Conservation (phyloP, 2,113 vertebrate species). For the Grallaria varia region DNA sequence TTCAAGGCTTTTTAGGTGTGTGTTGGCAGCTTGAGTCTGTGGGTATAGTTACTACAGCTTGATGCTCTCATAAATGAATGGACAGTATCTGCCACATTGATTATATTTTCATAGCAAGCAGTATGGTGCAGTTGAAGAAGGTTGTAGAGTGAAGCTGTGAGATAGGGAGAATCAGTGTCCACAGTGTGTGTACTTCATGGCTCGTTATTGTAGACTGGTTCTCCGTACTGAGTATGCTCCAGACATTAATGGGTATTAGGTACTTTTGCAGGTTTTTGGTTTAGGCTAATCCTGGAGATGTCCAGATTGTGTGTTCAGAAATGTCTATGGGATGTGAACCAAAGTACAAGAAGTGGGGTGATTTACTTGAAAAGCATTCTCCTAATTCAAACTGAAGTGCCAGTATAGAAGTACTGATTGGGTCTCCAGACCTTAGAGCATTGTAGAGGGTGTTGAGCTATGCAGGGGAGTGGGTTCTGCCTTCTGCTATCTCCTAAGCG, state of each 20-base stretch:
- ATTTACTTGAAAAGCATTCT: accelerated
- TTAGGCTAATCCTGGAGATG: not conserved
- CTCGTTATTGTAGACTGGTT: not conserved
- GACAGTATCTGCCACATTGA: not conserved
- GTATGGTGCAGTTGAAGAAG: not conserved
- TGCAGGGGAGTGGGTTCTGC: not conserved
- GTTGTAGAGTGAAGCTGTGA: not conserved
- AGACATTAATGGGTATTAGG: not conserved
- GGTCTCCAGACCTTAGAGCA: accelerated
- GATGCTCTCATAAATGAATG: not conserved
- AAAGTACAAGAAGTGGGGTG: not conserved
- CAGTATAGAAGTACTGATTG: not conserved
- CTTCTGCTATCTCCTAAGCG: not conserved
- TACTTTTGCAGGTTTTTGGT: not conserved
- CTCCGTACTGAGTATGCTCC: not conserved
- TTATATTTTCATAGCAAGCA: not conserved
- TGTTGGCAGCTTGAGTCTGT: not conserved
- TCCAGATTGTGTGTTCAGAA: not conserved
- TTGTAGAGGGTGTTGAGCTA: not conserved
- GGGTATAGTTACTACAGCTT: not conserved
- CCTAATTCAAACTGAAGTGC: not conserved
- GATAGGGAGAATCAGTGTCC: not conserved
- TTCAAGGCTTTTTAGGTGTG: not conserved
- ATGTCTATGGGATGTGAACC: not conserved
- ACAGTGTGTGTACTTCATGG: accelerated